These are phyloP conservation scores for Globodera ellingtonae DNA, from an alignment of 1,140 invertebrate species.

Conservation along the genomic window DNA sequence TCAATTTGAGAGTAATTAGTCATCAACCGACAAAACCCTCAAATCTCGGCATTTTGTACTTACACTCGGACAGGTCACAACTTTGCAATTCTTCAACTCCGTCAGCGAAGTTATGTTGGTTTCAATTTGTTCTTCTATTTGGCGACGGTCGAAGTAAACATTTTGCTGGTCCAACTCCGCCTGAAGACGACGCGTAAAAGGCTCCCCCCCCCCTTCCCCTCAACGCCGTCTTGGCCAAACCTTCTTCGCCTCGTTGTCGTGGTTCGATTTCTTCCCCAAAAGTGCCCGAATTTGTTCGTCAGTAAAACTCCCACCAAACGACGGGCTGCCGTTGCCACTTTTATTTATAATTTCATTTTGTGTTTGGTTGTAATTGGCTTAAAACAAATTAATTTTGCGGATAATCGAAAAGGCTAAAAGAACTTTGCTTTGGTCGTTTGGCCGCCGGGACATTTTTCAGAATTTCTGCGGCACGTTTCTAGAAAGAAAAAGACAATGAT, in stretches of 20 bases:
- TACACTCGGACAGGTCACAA: conserved; percentile 46
- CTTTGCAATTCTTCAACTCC: conserved; percentile 51
- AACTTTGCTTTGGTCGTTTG: conserved; percentile 30
- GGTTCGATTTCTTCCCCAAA: conserved; percentile 45
- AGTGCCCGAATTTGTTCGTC: conserved; percentile 41
- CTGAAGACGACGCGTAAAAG: conserved; percentile 7
- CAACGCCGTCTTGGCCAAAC: conserved; percentile 6
- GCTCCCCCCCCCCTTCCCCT: neutral
- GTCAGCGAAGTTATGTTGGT: conserved; percentile 42
- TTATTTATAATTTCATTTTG: neutral
- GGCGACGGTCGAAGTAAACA: conserved; percentile 41
- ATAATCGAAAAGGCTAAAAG: neutral
- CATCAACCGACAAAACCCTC: too few species aligned
- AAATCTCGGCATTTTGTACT: conserved; percentile 1
- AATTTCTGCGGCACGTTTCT: conserved; percentile 50
- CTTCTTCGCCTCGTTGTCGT: conserved; percentile 38
- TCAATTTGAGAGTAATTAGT: too few species aligned
- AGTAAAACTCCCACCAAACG: conserved; percentile 19
- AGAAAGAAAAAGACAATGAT: neutral
- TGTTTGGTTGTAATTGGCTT: neutral
- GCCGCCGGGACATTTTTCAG: conserved; percentile 26
- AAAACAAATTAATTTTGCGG: neutral
- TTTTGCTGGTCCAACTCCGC: conserved; percentile 34
- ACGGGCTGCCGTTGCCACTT: neutral
- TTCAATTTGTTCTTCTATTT: conserved; percentile 50